Conservation (phyloP, 2,888 invertebrate species). For the Yponomeuta evonymella region DNA sequence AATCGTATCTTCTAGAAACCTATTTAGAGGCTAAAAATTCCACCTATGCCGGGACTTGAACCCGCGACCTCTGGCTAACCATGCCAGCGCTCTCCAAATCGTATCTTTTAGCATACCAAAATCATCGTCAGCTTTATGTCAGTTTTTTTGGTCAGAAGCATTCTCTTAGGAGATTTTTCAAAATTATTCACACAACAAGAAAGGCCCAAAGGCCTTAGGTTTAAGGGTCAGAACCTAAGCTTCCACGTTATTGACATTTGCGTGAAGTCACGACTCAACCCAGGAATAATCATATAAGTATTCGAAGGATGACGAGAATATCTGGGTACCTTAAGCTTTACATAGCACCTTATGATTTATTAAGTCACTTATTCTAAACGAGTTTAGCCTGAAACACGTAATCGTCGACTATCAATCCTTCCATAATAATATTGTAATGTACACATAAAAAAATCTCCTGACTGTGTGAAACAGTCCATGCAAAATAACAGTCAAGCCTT, state of each 20-base stretch:
- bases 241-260: constrained; percentile 6
- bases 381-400: neutral
- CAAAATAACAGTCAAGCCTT: neutral
- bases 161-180: no score
- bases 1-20: no score
- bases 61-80: no score
- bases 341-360: neutral
- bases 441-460: neutral
- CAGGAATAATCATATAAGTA: neutral
- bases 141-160: no score
- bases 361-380: neutral
- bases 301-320: neutral
- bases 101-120: no score
- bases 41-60: no score
- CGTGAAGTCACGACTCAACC: neutral
- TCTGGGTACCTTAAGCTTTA: neutral
- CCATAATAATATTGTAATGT: neutral
- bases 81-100: no score
- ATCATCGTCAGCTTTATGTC: no score
- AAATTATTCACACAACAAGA: neutral
- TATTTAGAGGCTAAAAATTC: no score
- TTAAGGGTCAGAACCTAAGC: neutral
- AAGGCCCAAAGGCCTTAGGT: neutral
- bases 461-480: neutral
- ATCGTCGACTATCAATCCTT: neutral